phyloP scores from a whole-genome alignment of 2,113 vertebrate genomes.

The Epinephelus lanceolatus region DNA sequence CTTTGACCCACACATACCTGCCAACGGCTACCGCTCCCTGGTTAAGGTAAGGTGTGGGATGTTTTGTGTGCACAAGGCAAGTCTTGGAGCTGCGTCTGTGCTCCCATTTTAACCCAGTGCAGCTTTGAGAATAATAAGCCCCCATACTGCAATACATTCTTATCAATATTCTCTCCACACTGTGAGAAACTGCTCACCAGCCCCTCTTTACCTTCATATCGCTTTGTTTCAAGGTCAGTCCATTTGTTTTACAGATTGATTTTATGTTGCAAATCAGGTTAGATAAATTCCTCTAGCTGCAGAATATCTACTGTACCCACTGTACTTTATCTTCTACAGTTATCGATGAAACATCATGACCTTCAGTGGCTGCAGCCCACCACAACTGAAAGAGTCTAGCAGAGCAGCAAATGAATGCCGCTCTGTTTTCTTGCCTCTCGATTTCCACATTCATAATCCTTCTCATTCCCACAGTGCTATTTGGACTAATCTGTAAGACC shows the following conservation, averaged over 20 bases:
- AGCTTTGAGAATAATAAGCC: conserved; percentile 33
- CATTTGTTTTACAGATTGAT: conserved; percentile 73
- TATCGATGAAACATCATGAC: conserved; percentile 73
- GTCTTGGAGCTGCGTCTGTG: conserved; percentile 13
- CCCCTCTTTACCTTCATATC: conserved; percentile 47
- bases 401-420: conserved; percentile 54
- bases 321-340: conserved; percentile 60
- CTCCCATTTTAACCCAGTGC: conserved; percentile 8
- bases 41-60: conserved; percentile 82
- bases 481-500: conserved; percentile 60
- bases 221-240: conserved; percentile 71
- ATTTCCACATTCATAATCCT: conserved; percentile 63
- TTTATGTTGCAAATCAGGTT: conserved; percentile 63
- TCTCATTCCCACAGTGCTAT: conserved; percentile 34
- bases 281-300: conserved; percentile 58
- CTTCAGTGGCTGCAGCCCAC: conserved; percentile 49
- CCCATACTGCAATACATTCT: conserved; percentile 10
- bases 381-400: conserved; percentile 38
- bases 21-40: conserved; percentile 93
- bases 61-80: conserved; percentile 6
- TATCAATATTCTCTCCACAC: conserved; percentile 53
- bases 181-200: conserved; percentile 44
- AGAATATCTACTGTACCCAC: conserved; percentile 54
- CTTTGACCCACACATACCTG: conserved; percentile 90
- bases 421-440: conserved; percentile 49